A percentile compares a stretch with the other conserved stretches of the same genome.
Conservation (phyloP, 2,113 vertebrate species). For the Saguinus imperator region DNA sequence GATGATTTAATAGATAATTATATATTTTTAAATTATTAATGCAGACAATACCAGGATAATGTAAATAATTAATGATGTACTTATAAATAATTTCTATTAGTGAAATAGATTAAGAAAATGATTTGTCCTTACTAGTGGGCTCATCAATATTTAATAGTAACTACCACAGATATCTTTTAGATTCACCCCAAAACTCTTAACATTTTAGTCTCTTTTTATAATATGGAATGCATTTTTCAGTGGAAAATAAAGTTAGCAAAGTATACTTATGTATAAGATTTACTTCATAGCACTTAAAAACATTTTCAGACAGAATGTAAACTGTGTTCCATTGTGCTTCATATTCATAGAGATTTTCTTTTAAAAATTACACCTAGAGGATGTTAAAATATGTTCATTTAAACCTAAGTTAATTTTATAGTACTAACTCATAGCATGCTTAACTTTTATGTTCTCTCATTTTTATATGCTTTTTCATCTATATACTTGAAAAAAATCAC, state of each 20-base stretch:
- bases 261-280: constrained; percentile 30
- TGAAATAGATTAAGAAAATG: constrained; percentile 87
- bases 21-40: constrained; percentile 87
- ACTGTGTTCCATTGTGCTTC: neutral
- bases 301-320: neutral
- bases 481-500: neutral
- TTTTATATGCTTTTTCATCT: neutral
- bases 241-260: constrained; percentile 64
- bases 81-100: constrained; percentile 89
- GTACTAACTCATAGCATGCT: neutral
- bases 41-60: constrained; percentile 86
- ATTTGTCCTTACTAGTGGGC: constrained; percentile 85
- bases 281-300: constrained; percentile 41
- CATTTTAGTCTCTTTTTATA: constrained; percentile 71
- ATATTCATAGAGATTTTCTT: neutral
- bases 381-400: neutral
- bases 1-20: constrained; percentile 88
- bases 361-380: constrained; percentile 25
- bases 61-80: constrained; percentile 87
- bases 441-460: neutral
- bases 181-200: constrained; percentile 79
- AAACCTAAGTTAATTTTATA: constrained; percentile 19
- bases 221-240: constrained; percentile 67
- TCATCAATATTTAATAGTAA: constrained; percentile 86
- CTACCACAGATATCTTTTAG: constrained; percentile 78